A percentile compares a stretch with the other conserved stretches of the same genome.
Conservation (phyloP, 92 coral and sea anemone genomes). For the Epizoanthus scotinus region DNA sequence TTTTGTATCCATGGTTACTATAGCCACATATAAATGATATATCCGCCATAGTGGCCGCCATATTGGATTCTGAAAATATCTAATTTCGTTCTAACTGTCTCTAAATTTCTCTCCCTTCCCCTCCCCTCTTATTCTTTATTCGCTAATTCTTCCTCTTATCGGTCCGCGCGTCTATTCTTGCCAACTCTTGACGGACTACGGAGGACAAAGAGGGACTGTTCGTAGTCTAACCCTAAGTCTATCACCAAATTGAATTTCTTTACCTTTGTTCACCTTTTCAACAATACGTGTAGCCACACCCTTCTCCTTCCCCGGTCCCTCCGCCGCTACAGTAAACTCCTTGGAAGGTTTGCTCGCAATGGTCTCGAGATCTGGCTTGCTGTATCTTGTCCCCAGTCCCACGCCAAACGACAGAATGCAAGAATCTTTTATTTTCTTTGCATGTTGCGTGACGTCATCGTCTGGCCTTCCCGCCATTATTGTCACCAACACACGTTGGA, state of each 20-base stretch:
- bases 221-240: too few relatives aligned
- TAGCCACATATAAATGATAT: too few relatives aligned
- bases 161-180: too few relatives aligned
- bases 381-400: constrained; percentile 57
- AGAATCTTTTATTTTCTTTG: constrained; percentile 46
- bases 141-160: too few relatives aligned
- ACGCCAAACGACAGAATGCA: constrained; percentile 70
- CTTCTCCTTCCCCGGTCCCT: constrained; percentile 53
- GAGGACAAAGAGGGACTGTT: too few relatives aligned
- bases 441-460: constrained; percentile 58
- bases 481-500: constrained; percentile 70
- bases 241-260: background rate
- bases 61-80: too few relatives aligned
- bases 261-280: constrained; percentile 76
- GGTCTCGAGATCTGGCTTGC: constrained; percentile 46
- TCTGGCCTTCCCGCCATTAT: constrained; percentile 75
- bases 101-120: too few relatives aligned
- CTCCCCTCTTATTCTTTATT: too few relatives aligned
- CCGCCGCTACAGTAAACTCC: constrained; percentile 55
- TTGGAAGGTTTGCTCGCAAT: constrained; percentile 52
- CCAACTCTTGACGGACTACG: too few relatives aligned
- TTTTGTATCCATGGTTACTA: too few relatives aligned
- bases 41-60: too few relatives aligned
- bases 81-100: too few relatives aligned
- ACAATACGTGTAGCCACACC: constrained; percentile 65